phyloP scores from a whole-genome alignment of 2,113 vertebrate genomes.

The Tonatia bakeri region DNA sequence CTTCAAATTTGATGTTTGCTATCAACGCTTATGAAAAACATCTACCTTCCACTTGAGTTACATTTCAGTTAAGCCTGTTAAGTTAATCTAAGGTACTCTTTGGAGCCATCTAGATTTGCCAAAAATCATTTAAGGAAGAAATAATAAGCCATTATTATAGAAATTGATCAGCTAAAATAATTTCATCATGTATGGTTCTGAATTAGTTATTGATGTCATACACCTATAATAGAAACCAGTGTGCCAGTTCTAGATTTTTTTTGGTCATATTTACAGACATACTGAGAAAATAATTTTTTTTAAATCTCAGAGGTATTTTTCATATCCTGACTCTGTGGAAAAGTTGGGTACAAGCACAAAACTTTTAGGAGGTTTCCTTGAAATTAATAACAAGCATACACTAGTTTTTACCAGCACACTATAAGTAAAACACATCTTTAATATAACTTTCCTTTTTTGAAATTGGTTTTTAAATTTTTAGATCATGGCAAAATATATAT shows the following conservation, averaged over 20 bases:
- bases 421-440: neutral
- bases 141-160: neutral
- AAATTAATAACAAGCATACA: slow-evolving; percentile 1
- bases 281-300: neutral
- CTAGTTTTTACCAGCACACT: neutral
- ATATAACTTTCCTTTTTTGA: neutral
- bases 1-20: slow-evolving; percentile 12
- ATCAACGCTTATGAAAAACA: neutral
- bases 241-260: neutral
- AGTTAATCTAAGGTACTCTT: neutral
- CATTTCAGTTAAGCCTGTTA: neutral
- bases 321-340: neutral
- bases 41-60: neutral
- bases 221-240: neutral
- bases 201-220: neutral
- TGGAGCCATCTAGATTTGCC: neutral
- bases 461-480: neutral
- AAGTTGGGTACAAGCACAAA: neutral
- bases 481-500: neutral
- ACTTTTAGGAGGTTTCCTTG: neutral
- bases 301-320: neutral
- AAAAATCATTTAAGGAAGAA: neutral
- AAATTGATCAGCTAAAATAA: slow-evolving; percentile 8
- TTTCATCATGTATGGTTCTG: neutral
- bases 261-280: neutral